A percentile compares a stretch with the other conserved stretches of the same genome.
Conservation (phyloP, 1,140 invertebrate species). For the Camponotus vicinus region DNA sequence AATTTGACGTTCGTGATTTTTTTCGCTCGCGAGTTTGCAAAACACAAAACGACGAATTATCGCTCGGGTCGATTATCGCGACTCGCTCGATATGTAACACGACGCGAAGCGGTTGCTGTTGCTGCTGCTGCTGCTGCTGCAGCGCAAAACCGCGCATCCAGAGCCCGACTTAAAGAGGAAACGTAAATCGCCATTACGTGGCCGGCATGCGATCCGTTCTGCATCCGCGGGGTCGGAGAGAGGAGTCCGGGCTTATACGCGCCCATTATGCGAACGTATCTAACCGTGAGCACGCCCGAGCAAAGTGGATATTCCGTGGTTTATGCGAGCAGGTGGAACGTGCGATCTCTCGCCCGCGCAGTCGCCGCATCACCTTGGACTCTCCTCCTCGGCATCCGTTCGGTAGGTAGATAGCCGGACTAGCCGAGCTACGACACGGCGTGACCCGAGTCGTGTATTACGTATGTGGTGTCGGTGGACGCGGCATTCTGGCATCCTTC, state of each 20-base stretch:
- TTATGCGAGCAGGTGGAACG: slow-evolving; percentile 72
- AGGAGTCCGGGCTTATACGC: slow-evolving; percentile 39
- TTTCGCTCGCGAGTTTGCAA: neutral
- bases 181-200: slow-evolving; percentile 64
- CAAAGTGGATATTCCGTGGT: slow-evolving; percentile 54
- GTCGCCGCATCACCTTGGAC: slow-evolving; percentile 12
- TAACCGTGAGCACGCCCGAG: slow-evolving; percentile 28
- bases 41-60: neutral
- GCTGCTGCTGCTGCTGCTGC: neutral
- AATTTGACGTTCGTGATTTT: neutral
- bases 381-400: slow-evolving; percentile 24
- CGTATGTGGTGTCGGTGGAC: slow-evolving; percentile 57
- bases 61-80: slow-evolving; percentile 21
- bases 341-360: slow-evolving; percentile 33
- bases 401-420: slow-evolving; percentile 38
- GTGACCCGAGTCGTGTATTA: slow-evolving; percentile 69
- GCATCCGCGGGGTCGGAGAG: neutral
- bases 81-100: slow-evolving; percentile 28
- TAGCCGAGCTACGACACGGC: slow-evolving; percentile 37
- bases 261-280: slow-evolving; percentile 57
- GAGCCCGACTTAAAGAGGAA: slow-evolving; percentile 27
- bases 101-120: neutral
- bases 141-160: neutral
- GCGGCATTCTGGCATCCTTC: slow-evolving; percentile 65
- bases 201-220: slow-evolving; percentile 52